These are phyloP conservation scores for Synergus japonicus DNA, from an alignment of 2,888 invertebrate genomes.

Conservation along the genomic window DNA sequence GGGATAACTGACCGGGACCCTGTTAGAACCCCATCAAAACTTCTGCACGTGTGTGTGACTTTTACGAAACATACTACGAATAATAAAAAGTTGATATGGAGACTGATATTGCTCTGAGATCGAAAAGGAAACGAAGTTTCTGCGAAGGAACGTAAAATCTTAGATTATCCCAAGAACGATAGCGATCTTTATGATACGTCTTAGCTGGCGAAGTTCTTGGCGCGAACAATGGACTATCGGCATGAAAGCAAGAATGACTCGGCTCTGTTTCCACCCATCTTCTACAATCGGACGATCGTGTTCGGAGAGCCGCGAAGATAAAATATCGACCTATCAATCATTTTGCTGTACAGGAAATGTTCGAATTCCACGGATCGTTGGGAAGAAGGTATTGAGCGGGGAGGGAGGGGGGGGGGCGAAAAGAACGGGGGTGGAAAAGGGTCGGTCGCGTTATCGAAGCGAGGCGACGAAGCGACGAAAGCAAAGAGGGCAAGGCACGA, in stretches of 20 bases:
- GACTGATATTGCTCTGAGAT: not conserved
- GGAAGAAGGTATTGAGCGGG: not conserved
- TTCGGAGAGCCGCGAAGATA: constrained; percentile 31
- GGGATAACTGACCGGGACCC: too few relatives aligned
- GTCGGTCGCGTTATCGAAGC: constrained; percentile 36
- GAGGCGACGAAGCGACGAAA: constrained; percentile 37
- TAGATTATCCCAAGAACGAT: not conserved
- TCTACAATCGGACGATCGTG: constrained; percentile 23
- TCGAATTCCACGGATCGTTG: constrained; percentile 30
- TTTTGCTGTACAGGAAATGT: constrained; percentile 31
- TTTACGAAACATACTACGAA: too few relatives aligned
- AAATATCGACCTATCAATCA: constrained; percentile 40
- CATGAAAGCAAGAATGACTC: constrained; percentile 48
- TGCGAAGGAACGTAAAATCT: not conserved
- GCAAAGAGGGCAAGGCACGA: constrained; percentile 9
- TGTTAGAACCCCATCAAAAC: too few relatives aligned
- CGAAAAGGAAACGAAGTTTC: not conserved
- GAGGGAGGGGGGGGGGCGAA: too few relatives aligned
- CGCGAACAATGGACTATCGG: not conserved
- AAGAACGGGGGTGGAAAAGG: constrained; percentile 17
- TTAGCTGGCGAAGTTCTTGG: not conserved
- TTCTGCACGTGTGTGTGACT: too few relatives aligned
- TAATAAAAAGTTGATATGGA: not conserved
- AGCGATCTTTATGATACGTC: not conserved
- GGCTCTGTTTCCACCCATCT: constrained; percentile 24